phyloP scores from a whole-genome alignment of 2,888 invertebrate species.

The Ptychoptera albimana region DNA sequence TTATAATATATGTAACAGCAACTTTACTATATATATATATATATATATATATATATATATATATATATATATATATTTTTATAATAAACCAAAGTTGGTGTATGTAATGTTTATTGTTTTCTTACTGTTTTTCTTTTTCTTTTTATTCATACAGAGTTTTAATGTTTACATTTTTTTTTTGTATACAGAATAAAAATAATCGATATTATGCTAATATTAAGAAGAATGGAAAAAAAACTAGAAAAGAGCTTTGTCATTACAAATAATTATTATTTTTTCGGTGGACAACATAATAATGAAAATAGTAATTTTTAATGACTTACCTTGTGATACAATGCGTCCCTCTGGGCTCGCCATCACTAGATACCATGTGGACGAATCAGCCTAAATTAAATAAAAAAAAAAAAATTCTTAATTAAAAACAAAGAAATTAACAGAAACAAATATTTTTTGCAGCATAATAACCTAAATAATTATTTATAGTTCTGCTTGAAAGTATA shows the following conservation, averaged over 20 bases:
- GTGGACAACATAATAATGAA: too few species aligned
- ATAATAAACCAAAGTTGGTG: too few species aligned
- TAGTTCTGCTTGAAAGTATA: too few species aligned
- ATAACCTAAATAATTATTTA: too few species aligned
- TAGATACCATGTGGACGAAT: conserved; percentile 1
- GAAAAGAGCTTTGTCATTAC: neutral
- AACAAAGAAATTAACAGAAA: too few species aligned
- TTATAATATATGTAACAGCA: neutral
- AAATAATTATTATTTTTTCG: neutral
- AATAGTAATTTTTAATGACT: neutral
- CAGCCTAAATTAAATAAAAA: conserved; percentile 1
- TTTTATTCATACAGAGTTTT: too few species aligned
- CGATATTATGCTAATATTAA: neutral
- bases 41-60: neutral
- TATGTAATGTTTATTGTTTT: too few species aligned
- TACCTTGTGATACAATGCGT: conserved; percentile 3
- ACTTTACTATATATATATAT: neutral
- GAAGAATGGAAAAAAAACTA: neutral
- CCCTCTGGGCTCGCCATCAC: conserved; percentile 2
- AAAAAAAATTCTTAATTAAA: neutral
- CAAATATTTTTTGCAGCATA: too few species aligned
- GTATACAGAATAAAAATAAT: too few species aligned
- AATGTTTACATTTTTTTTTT: too few species aligned
- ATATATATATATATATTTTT: neutral
- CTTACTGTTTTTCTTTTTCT: too few species aligned